Evolutionary conservation across 1,140 invertebrate genomes (phyloP).

Genomic region (Carposina sasakii): DNA sequence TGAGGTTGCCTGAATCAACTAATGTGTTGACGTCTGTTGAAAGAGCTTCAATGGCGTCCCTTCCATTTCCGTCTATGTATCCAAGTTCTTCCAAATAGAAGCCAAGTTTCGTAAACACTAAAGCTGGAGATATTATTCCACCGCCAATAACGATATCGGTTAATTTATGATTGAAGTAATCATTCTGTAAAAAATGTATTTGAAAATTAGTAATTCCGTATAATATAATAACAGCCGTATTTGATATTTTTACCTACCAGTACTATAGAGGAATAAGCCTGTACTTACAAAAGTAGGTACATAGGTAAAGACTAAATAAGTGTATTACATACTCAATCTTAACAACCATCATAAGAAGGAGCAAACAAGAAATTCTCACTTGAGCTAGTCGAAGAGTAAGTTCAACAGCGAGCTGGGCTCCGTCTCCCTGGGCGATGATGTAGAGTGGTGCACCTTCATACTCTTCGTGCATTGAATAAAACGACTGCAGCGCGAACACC

Average conservation of each 20-base stretch:
- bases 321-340: too few species aligned
- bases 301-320: too few species aligned
- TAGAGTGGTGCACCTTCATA: conserved; percentile 76
- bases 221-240: too few species aligned
- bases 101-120: conserved; percentile 47
- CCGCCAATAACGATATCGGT: conserved; percentile 82
- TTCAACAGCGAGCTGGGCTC: conserved; percentile 78
- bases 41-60: conserved; percentile 36
- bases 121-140: conserved; percentile 80
- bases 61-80: conserved; percentile 45
- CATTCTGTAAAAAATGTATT: too few species aligned
- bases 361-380: too few species aligned
- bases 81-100: conserved; percentile 60
- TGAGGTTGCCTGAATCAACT: conserved; percentile 23
- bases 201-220: too few species aligned
- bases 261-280: too few species aligned
- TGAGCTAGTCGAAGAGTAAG: conserved; percentile 64
- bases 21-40: conserved; percentile 26
- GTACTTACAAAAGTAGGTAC: too few species aligned
- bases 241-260: too few species aligned
- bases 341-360: too few species aligned
- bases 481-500: conserved; percentile 68
- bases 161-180: too few species aligned
- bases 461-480: conserved; percentile 69
- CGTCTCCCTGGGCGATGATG: conserved; percentile 80